These are phyloP conservation scores for Aurelia sp. DNA, from an alignment of 30 jellyfish, hydroid and myxozoan genomes.

Conservation along the genomic window DNA sequence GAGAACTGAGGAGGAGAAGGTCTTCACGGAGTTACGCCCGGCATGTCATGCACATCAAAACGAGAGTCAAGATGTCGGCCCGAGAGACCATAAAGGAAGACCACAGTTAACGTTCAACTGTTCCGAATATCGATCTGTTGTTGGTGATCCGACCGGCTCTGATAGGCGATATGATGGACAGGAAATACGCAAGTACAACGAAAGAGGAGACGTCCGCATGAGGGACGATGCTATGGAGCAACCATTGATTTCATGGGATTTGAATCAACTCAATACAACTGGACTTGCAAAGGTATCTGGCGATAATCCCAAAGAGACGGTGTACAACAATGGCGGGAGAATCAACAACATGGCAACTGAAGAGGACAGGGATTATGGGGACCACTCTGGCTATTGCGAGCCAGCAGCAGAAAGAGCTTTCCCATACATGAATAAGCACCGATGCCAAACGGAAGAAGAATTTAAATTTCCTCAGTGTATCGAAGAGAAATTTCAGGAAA, in stretches of 20 bases:
- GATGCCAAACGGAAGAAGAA: slow-evolving; percentile 15
- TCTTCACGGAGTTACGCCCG: slow-evolving; percentile 29
- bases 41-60: slow-evolving; percentile 8
- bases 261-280: slow-evolving; percentile 18
- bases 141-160: background rate
- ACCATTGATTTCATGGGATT: slow-evolving; percentile 49
- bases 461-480: slow-evolving; percentile 58
- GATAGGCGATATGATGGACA: background rate
- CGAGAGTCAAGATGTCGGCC: background rate
- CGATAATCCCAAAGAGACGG: background rate
- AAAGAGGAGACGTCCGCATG: background rate
- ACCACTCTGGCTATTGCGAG: background rate
- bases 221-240: slow-evolving; percentile 23
- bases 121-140: background rate
- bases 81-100: background rate
- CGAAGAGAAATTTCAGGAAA: slow-evolving; percentile 45
- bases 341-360: background rate
- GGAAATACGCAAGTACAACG: background rate
- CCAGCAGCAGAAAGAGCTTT: background rate
- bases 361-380: background rate
- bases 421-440: background rate
- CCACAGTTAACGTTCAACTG: background rate
- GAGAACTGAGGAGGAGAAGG: slow-evolving; percentile 1
- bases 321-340: background rate
- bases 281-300: slow-evolving; percentile 37